These are phyloP conservation scores for Notechis scutatus DNA, from an alignment of 2,113 vertebrate genomes.

Conservation along the genomic window DNA sequence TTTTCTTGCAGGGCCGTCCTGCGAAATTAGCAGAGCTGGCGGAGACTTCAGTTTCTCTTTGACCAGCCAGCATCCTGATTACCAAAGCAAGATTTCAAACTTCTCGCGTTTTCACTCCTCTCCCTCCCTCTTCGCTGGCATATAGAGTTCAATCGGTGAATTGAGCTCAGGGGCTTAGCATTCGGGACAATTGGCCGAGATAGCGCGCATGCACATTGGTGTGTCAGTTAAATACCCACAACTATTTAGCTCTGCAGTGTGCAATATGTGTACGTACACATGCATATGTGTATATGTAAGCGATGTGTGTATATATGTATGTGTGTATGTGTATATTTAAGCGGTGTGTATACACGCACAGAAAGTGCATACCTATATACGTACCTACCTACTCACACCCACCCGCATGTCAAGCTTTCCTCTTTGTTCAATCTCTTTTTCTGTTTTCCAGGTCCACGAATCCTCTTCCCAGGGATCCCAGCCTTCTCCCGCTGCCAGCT, in stretches of 20 bases:
- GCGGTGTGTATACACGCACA: background rate
- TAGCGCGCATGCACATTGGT: background rate
- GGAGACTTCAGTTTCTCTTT: background rate
- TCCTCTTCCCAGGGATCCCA: slow-evolving; percentile 90
- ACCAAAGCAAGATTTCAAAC: background rate
- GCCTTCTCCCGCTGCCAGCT: slow-evolving; percentile 97
- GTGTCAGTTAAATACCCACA: background rate
- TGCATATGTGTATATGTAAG: background rate
- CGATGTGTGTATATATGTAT: too few relatives aligned
- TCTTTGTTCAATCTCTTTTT: slow-evolving; percentile 30
- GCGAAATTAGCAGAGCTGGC: background rate
- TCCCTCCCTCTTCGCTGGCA: background rate
- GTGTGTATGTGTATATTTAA: background rate
- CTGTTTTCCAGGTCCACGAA: slow-evolving; percentile 90
- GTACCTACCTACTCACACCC: background rate
- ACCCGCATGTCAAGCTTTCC: too few relatives aligned
- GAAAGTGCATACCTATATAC: background rate
- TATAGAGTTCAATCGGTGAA: background rate
- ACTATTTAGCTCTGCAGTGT: background rate
- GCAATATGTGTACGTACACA: background rate
- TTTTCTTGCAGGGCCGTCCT: background rate
- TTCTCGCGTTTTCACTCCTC: background rate
- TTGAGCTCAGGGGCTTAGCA: background rate
- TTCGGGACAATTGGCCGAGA: background rate
- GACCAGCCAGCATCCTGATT: background rate